Base-by-base conservation (phyloP, 2,113 vertebrate genomes). In the Nettapus auritus region DNA sequence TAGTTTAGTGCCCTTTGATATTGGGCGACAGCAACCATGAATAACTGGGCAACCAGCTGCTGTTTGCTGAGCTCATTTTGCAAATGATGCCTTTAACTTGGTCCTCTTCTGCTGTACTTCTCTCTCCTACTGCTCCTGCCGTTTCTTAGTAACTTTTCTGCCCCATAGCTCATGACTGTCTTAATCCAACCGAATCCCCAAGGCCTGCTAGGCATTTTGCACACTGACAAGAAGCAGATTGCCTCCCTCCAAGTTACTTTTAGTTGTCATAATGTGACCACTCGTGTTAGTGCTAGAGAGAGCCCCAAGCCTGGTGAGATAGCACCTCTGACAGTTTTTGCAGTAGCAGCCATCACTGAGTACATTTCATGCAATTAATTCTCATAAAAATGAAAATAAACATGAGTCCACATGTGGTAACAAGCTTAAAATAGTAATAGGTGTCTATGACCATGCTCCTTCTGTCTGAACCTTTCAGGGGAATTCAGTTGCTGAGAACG, bases 371-470 rank as follows among this genome's bases (percentile, higher is more conserved):
- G 20, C 3, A 73, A 88, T 89, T 81, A 81, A 86, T 83, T 88
- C 89, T 92, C 73, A 46, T 63, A 67, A 92, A 94, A 84, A 67
- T 50, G 77, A 90, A 92, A 90, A 93, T 70, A 90, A 94, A 48
- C 31, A 60, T 44, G 59, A 94, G n/a, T 46, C 60, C 68, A 88
- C 81, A 92, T 88, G 86, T 92, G 90, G 64, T 82, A 94, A 34
- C 86, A 95, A 96, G 92, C 89, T 96, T 92, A 96, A 97, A 96
- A 95, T 97, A 95, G 84, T 81, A 77, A 74, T 38, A 93, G 66
- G 76, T 95, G 88, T 90, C 92, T 92, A 81, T 86, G 88, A 94
- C 69, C 69, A 52, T 90, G 86, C 59, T 90, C 68, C 60, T 94
- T 89, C 90, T 88, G 83, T 88, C 83, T 95, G 86, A 73, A 70